Conservation (phyloP, 2,888 invertebrate genomes). For the Epicampocera succincta region DNA sequence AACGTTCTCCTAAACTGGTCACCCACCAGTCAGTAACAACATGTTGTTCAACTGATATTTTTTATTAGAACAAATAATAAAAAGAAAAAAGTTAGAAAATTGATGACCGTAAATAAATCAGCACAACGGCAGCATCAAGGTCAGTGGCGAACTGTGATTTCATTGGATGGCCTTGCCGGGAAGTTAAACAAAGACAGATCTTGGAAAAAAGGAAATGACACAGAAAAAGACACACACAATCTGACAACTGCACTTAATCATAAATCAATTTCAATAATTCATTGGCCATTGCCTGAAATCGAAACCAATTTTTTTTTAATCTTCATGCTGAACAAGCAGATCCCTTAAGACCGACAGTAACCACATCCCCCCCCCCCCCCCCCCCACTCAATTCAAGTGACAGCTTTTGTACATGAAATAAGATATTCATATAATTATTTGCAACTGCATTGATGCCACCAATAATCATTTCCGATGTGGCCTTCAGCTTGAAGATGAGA, state of each 20-base stretch:
- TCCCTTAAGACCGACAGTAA: neutral
- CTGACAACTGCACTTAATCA: neutral
- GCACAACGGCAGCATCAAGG: too few relatives aligned
- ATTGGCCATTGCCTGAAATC: neutral
- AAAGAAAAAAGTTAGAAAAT: too few relatives aligned
- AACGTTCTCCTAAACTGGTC: too few relatives aligned
- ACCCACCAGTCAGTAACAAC: too few relatives aligned
- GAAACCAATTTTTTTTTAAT: constrained; percentile 16
- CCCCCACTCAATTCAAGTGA: constrained; percentile 1
- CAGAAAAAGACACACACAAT: neutral
- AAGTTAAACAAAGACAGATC: too few relatives aligned
- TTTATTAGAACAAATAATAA: too few relatives aligned
- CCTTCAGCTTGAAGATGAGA: neutral
- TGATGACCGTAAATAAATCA: too few relatives aligned
- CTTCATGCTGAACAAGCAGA: neutral
- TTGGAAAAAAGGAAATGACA: neutral
- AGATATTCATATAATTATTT: constrained; percentile 7
- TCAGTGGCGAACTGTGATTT: too few relatives aligned
- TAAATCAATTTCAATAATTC: constrained; percentile 9
- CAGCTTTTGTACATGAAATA: neutral
- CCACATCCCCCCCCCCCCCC: neutral
- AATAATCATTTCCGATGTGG: neutral
- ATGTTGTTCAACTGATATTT: too few relatives aligned
- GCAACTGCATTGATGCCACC: neutral
- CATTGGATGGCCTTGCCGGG: too few relatives aligned